phyloP scores from a whole-genome alignment of 2,113 vertebrate species.

The Tupaia chinensis region DNA sequence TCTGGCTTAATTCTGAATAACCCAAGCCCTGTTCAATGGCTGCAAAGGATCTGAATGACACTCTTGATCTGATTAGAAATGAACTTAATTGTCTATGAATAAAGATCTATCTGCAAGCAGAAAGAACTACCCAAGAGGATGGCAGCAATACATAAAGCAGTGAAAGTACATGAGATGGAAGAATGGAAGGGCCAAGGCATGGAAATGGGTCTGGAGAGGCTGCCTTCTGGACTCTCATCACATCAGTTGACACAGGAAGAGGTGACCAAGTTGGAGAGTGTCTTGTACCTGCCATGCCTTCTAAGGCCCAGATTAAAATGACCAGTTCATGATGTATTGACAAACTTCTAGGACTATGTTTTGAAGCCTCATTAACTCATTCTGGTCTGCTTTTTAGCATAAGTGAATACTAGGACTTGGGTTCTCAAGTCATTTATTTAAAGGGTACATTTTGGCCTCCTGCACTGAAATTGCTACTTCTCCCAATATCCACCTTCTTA shows the following conservation, averaged over 20 bases:
- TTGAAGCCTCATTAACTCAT: not conserved
- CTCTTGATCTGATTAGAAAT: not conserved
- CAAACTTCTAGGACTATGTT: not conserved
- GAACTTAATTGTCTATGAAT: not conserved
- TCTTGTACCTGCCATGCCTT: not conserved
- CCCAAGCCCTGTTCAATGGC: no score
- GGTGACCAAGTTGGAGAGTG: not conserved
- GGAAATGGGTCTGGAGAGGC: not conserved
- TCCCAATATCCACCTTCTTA: not conserved
- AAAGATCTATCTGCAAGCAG: not conserved
- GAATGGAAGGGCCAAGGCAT: not conserved
- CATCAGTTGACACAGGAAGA: not conserved
- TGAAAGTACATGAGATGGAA: not conserved
- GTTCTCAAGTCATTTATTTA: not conserved
- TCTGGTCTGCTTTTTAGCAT: not conserved
- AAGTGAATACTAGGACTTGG: not conserved
- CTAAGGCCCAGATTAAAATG: not conserved
- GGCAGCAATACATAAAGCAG: not conserved
- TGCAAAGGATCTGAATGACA: not conserved
- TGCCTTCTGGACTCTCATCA: not conserved
- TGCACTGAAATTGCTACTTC: not conserved
- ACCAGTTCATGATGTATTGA: not conserved
- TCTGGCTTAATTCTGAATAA: not conserved
- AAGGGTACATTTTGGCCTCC: not conserved
- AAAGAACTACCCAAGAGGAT: not conserved